A percentile compares a stretch with the other conserved stretches of the same genome.
These are phyloP conservation scores for Dynastes hyllus DNA, from an alignment of 2,888 invertebrate genomes.

Conservation along the genomic window DNA sequence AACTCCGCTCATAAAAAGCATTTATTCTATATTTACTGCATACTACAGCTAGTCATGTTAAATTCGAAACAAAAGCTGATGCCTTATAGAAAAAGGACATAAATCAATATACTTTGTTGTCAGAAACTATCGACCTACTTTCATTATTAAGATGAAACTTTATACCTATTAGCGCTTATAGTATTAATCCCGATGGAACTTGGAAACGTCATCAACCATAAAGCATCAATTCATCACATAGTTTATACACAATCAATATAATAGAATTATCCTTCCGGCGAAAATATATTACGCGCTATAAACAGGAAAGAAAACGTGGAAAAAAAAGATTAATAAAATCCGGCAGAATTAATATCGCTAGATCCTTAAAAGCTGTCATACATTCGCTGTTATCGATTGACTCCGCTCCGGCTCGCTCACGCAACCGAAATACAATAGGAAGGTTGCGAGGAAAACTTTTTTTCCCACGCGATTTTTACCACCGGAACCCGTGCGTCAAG, in stretches of 20 bases:
- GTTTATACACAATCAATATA: constrained; percentile 5
- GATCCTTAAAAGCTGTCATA: constrained; percentile 44
- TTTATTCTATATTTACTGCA: no score
- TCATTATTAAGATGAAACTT: no score
- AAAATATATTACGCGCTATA: neutral
- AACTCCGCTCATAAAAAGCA: no score
- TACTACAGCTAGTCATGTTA: no score
- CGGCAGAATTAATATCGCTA: constrained; percentile 34
- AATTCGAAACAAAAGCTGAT: no score
- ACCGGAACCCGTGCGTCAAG: constrained; percentile 44
- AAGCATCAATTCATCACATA: neutral
- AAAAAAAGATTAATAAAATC: constrained; percentile 39
- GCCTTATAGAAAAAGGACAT: no score
- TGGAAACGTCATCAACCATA: constrained; percentile 4
- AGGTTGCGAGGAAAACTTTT: constrained; percentile 29
- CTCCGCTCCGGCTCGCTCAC: neutral
- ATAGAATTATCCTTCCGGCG: neutral
- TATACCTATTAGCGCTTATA: neutral
- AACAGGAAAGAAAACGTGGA: neutral
- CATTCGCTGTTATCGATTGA: constrained; percentile 32
- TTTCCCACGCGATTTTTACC: constrained; percentile 1
- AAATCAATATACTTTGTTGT: no score
- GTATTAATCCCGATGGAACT: neutral
- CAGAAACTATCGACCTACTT: no score
- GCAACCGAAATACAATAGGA: neutral